Conservation (phyloP, 92 coral and sea anemone species). For the Virgularia gustaviana region DNA sequence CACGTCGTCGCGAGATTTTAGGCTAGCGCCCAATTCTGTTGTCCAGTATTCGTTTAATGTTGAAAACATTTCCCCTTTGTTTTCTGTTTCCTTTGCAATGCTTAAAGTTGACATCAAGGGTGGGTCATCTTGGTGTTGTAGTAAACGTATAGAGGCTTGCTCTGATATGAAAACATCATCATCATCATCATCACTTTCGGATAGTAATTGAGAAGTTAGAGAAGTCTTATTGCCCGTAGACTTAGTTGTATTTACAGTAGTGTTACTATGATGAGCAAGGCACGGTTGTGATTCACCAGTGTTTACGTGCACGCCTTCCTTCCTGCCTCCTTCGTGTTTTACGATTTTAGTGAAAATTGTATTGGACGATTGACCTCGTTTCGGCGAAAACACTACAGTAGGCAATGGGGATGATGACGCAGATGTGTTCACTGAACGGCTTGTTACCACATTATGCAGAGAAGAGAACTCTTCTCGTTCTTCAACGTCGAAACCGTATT, state of each 20-base stretch:
- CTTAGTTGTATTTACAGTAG: background rate
- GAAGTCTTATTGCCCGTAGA: background rate
- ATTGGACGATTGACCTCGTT: background rate
- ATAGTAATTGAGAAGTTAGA: background rate
- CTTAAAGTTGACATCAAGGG: background rate
- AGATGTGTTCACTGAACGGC: background rate
- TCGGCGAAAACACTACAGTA: constrained; percentile 30
- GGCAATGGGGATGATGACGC: background rate
- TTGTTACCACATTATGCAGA: background rate
- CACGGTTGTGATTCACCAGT: background rate
- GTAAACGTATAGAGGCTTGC: no score
- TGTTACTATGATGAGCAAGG: background rate
- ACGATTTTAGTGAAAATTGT: constrained; percentile 10
- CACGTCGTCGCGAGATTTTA: constrained; percentile 4
- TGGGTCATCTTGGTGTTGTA: no score
- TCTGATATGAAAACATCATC: constrained; percentile 28
- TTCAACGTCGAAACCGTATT: constrained; percentile 27
- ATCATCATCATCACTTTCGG: background rate
- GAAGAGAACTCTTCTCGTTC: background rate
- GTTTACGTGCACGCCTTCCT: background rate
- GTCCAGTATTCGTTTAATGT: constrained; percentile 36
- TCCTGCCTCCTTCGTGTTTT: background rate
- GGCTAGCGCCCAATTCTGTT: background rate
- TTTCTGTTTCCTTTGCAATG: constrained; percentile 14
- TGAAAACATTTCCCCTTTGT: constrained; percentile 6